Evolutionary conservation across 1,140 invertebrate genomes (phyloP), one percentile per base, ranked within the genome.

Genomic region (Phymorhynchus buccinoides): DNA sequence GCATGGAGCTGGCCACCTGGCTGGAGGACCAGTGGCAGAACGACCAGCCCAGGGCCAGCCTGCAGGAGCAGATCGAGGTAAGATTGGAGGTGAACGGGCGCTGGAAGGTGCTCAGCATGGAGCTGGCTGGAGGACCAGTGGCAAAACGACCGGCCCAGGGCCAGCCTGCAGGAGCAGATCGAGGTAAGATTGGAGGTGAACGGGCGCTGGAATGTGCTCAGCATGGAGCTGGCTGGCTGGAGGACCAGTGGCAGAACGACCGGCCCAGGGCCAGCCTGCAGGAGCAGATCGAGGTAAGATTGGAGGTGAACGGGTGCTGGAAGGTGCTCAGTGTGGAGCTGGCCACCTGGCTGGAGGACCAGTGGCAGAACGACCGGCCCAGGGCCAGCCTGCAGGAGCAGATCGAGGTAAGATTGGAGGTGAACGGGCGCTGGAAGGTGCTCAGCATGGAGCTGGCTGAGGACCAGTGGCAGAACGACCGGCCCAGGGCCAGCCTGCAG

Each of bases 91-190:
- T 97, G 4, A 95, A 96, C 52, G 95, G 95, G 89, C 87, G 88
- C 86, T 97, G 96, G 96, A 97, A 96, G 90, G 94, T 95, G 75
- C 93, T 97, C 9, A 96, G 95, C 3, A 93, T 96, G 42, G 96
- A 97, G 90, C 90, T 97, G 12, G 96, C 89, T 97, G 56, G 97
- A 97, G 93, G 96, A 97, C 83, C 96, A 96, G 90, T 97, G 96
- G 93, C 94, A 94, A 86, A 94, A 95, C 73, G 95, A 95, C 56
- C 94, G 95, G 80, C 95, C 95, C 86, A 95, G 95, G 90, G 96
- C 96, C 78, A 96, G 96, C 86, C 93, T 97, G 73, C 96, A 96
- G 93, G 96, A 97, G 90, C 96, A 92, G 80, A 89, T 94, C 73
- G 91, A 90, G 89, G 90, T 91, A 79, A 85, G 88, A n/a, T n/a